Evolutionary conservation across 2,797 vertebrate species (phyloP).

Genomic region (Melanotaenia nigrans): DNA sequence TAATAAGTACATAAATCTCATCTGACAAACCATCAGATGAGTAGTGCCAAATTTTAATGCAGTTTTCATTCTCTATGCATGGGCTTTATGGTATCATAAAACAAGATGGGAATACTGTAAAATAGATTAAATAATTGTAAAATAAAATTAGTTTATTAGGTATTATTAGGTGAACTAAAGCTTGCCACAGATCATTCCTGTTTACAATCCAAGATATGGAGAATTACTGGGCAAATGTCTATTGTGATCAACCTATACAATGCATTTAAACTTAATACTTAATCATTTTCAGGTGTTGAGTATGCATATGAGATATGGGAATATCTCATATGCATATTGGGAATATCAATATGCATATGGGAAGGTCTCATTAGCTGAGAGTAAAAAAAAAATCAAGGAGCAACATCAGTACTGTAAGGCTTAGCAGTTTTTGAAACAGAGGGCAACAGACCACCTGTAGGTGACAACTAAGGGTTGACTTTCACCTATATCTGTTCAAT

Average conservation of each 20-base stretch:
- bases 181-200: neutral
- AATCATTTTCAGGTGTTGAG: neutral
- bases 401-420: neutral
- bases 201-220: neutral
- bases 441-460: too few species aligned
- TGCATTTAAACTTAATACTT: neutral
- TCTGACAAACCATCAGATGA: neutral
- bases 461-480: neutral
- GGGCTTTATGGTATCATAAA: neutral
- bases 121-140: neutral
- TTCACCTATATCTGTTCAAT: neutral
- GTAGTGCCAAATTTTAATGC: neutral
- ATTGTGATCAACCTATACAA: neutral
- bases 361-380: neutral
- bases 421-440: neutral
- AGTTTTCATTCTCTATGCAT: neutral
- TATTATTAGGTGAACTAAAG: neutral
- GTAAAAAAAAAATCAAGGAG: neutral
- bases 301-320: neutral
- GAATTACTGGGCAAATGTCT: neutral
- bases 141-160: neutral
- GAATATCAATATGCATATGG: neutral
- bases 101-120: neutral
- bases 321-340: too few species aligned
- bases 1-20: neutral